These are phyloP conservation scores for Emmelina monodactyla DNA, from an alignment of 2,888 invertebrate species.

Conservation along the genomic window DNA sequence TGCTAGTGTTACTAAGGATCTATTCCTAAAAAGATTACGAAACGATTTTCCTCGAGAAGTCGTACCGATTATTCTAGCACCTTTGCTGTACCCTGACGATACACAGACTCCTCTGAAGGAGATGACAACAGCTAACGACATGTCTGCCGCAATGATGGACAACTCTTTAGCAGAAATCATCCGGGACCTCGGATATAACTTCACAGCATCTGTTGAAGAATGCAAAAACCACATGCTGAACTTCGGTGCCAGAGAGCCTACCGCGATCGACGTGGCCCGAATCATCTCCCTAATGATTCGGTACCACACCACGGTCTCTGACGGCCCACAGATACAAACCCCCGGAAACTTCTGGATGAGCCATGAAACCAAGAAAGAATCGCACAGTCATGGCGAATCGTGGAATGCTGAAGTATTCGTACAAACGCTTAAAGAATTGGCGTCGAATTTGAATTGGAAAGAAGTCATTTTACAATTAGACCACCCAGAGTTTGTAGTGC, in stretches of 20 bases:
- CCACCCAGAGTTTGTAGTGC: constrained; percentile 86
- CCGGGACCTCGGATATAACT: constrained; percentile 90
- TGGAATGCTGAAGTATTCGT: constrained; percentile 97
- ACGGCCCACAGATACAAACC: constrained; percentile 74
- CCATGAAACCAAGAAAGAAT: constrained; percentile 63
- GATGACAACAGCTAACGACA: constrained; percentile 71
- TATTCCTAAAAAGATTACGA: constrained; percentile 81
- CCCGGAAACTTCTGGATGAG: constrained; percentile 72
- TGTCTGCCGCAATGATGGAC: constrained; percentile 71
- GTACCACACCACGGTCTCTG: constrained; percentile 71
- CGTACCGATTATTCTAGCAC: constrained; percentile 89
- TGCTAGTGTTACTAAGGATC: constrained; percentile 76
- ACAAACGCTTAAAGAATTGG: constrained; percentile 88
- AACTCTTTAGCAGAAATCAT: constrained; percentile 87
- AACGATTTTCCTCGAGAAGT: constrained; percentile 88
- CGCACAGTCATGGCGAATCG: constrained; percentile 58
- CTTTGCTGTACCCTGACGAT: constrained; percentile 84
- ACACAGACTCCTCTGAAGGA: constrained; percentile 70
- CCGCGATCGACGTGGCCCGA: constrained; percentile 84
- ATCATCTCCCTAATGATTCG: constrained; percentile 88
- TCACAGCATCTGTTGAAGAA: constrained; percentile 86
- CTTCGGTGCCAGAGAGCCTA: constrained; percentile 82
- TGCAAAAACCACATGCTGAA: constrained; percentile 86
- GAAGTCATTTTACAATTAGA: constrained; percentile 93
- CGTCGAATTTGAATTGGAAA: constrained; percentile 88